Percentiles rank a stretch among this genome's conserved stretches.
Conservation (phyloP, 1,140 invertebrate species). For the Saccostrea echinata region DNA sequence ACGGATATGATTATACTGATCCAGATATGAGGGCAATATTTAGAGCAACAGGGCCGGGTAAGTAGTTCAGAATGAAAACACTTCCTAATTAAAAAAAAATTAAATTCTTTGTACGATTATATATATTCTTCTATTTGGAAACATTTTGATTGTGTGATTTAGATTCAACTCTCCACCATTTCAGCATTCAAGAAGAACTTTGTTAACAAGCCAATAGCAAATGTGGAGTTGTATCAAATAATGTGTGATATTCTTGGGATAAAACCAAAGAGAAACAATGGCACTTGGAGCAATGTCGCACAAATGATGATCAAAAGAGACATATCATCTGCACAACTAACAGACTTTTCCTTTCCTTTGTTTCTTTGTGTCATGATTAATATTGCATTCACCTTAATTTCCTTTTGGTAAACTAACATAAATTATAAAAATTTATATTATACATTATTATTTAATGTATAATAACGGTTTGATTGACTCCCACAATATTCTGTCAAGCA, state of each 20-base stretch:
- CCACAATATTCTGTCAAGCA: too few relatives aligned
- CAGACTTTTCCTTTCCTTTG: background rate
- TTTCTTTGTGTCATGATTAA: background rate
- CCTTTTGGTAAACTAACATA: too few relatives aligned
- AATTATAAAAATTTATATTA: too few relatives aligned
- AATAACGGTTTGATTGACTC: too few relatives aligned
- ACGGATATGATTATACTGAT: background rate
- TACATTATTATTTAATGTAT: too few relatives aligned
- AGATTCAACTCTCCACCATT: background rate
- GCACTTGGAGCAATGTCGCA: slow-evolving; percentile 57
- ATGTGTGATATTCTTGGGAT: slow-evolving; percentile 75
- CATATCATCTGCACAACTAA: background rate
- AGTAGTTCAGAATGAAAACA: too few relatives aligned
- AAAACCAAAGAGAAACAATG: slow-evolving; percentile 60
- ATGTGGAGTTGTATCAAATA: slow-evolving; percentile 78
- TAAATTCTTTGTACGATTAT: too few relatives aligned
- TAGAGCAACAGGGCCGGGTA: background rate
- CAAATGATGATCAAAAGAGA: slow-evolving; percentile 24
- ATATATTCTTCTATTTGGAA: too few relatives aligned
- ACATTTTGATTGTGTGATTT: too few relatives aligned
- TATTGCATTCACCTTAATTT: too few relatives aligned
- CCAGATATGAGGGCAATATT: slow-evolving; percentile 17
- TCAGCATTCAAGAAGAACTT: slow-evolving; percentile 62
- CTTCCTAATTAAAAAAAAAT: too few relatives aligned
- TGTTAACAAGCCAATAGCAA: slow-evolving; percentile 59